Conservation (phyloP, 1,140 invertebrate species). For the Glossosoma conforme region DNA sequence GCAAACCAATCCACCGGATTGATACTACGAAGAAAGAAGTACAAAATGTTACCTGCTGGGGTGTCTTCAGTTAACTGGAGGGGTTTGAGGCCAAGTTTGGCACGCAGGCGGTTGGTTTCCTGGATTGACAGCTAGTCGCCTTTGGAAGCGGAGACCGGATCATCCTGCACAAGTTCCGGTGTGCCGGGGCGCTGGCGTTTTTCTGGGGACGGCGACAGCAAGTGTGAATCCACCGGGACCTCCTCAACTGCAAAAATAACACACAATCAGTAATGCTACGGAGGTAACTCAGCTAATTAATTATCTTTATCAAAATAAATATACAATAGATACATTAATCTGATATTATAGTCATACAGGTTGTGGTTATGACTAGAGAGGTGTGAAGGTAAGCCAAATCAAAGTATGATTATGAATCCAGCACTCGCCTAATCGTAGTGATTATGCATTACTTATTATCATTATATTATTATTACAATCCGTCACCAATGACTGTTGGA, state of each 20-base stretch:
- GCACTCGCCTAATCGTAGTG: too few species aligned
- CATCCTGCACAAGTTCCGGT: conserved; percentile 33
- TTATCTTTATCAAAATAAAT: too few species aligned
- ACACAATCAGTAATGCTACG: background rate
- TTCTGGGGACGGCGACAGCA: conserved; percentile 31
- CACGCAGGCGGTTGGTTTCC: conserved; percentile 87
- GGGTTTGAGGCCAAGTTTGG: conserved; percentile 91
- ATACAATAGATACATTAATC: too few species aligned
- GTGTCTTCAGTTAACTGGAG: conserved; percentile 62
- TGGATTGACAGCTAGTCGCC: conserved; percentile 44
- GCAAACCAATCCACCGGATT: background rate
- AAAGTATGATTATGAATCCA: too few species aligned
- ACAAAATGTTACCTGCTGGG: conserved; percentile 6
- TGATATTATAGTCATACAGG: too few species aligned
- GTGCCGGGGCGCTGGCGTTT: conserved; percentile 21
- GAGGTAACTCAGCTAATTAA: too few species aligned
- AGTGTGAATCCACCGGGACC: conserved; percentile 46
- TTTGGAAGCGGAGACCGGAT: conserved; percentile 35
- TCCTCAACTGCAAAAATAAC: conserved; percentile 41
- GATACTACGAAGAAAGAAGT: background rate
- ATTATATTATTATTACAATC: too few species aligned
- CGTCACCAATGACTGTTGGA: too few species aligned
- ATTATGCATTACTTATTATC: too few species aligned
- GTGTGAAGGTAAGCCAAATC: too few species aligned
- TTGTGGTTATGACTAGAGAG: too few species aligned